These are phyloP conservation scores for Macrobrachium nipponense DNA, from an alignment of 1,140 invertebrate species.

Conservation along the genomic window DNA sequence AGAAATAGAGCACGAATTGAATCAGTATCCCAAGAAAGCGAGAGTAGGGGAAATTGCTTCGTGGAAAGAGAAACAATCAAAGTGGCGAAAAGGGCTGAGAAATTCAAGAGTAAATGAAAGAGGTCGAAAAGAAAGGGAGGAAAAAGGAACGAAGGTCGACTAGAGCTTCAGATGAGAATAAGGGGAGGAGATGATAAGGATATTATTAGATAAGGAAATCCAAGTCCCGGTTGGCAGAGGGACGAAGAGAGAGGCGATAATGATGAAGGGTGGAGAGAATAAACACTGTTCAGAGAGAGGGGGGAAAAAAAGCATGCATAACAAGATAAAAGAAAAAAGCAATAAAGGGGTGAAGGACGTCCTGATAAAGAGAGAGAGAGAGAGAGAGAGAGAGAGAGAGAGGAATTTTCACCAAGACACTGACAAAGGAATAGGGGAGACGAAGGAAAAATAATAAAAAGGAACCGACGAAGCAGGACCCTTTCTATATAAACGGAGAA, in stretches of 20 bases:
- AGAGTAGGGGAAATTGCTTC: too few species aligned
- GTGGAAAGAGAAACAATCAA: not conserved
- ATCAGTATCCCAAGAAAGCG: too few species aligned
- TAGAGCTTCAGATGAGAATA: too few species aligned
- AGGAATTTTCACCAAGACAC: too few species aligned
- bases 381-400: constrained; percentile 1
- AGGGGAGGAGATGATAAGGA: not conserved
- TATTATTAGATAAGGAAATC: not conserved
- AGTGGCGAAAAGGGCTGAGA: too few species aligned
- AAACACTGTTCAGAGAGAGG: not conserved
- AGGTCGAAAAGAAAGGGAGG: not conserved
- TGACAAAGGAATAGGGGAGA: not conserved
- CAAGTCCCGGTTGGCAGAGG: not conserved
- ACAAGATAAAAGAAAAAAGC: not conserved
- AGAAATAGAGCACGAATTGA: too few species aligned
- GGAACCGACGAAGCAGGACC: too few species aligned
- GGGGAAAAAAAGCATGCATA: not conserved
- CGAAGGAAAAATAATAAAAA: not conserved
- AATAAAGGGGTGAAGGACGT: not conserved
- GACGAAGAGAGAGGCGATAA: not conserved
- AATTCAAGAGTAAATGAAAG: not conserved
- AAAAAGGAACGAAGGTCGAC: not conserved
- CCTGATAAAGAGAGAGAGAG: not conserved
- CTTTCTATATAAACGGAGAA: too few species aligned
- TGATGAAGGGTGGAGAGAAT: not conserved